Base-by-base conservation (phyloP, 2,797 vertebrate species). In the Myotis planiceps region DNA sequence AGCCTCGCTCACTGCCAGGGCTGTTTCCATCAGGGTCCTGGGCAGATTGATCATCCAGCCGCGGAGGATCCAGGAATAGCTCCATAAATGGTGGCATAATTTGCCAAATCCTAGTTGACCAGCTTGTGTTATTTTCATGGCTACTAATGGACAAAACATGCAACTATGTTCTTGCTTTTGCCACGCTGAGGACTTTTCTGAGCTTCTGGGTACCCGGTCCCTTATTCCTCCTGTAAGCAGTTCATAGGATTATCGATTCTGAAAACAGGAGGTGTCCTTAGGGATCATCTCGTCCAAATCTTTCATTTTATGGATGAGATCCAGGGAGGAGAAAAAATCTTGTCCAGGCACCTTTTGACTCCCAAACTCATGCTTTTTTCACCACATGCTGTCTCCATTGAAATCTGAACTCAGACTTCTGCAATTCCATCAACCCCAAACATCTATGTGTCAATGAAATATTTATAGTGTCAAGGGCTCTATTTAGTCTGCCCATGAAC, bases 21-120 rank as follows among this genome's bases (percentile, higher is more conserved):
- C 96, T 97, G 96, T 95, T 96, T 95, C 88, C 97, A 66, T 58
- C 94, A 90, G 58, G 96, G 97, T 93, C 97, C 96, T 92, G 88
- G 94, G 92, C 79, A 76, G 93, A 93, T 66, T 45, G 90, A 97
- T 83, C 84, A 71, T 58, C 51, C 19, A 93, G 96, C 84, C 39
- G 95, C 60, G 27, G 21, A 90, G 95, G 90, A 86, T 93, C 90
- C 91, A 47, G 80, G 90, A 95, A 92, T 69, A 91, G 96, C 47
- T 65, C 32, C 32, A 15, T 72, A 60, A 25, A 51, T 9, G 79
- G 88, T 66, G 93, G 68, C 82, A 91, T 16, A 14, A 91, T 60
- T 93, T 86, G 63, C 91, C 53, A 89, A 97, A 81, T 65, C 34
- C 27, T 16, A 66, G 34, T 3, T 14, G 63, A 83, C 19, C 0